These are phyloP conservation scores for Erpobdella octoculata DNA, from an alignment of 2,888 invertebrate genomes.

Conservation along the genomic window DNA sequence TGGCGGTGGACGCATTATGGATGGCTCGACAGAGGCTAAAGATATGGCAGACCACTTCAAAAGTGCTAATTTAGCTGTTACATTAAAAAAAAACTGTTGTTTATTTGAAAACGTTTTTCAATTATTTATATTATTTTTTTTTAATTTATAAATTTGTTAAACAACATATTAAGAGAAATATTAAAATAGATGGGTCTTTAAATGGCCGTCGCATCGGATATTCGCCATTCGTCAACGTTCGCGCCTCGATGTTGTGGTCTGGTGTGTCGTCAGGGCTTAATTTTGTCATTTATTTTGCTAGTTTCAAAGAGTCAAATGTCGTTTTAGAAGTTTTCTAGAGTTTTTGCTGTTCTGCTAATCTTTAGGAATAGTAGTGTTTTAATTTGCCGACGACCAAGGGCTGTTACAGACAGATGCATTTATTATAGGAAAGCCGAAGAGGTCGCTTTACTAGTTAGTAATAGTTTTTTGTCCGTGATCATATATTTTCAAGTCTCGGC, in stretches of 20 bases:
- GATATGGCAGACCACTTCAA: background rate
- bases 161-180: no score
- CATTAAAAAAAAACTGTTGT: background rate
- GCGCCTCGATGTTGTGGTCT: background rate
- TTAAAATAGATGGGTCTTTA: no score
- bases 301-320: background rate
- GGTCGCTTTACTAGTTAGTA: no score
- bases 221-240: background rate
- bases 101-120: background rate
- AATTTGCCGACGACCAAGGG: no score
- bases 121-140: no score
- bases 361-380: background rate
- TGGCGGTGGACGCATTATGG: constrained; percentile 6
- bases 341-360: background rate
- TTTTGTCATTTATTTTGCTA: background rate
- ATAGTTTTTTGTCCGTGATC: no score
- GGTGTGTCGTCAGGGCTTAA: background rate
- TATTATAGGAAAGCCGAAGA: no score
- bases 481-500: no score
- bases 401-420: no score
- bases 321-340: background rate
- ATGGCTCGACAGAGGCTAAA: background rate
- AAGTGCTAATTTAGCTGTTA: no score
- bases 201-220: background rate
- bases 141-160: no score